Percentiles rank a stretch among this genome's conserved stretches.
Conservation (phyloP, 2,888 invertebrate species). For the Lycocerus yunnanus region DNA sequence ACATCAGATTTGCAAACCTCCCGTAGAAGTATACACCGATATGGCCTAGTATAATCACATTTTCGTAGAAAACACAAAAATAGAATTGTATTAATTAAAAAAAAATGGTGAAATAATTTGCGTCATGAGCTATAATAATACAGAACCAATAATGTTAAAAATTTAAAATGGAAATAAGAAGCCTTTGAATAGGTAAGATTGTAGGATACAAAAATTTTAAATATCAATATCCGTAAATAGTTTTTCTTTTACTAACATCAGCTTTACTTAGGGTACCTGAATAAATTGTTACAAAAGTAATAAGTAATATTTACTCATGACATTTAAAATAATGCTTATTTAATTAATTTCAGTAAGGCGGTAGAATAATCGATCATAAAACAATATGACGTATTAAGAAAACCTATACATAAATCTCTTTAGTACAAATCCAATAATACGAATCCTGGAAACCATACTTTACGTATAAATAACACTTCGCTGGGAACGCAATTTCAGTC, state of each 20-base stretch:
- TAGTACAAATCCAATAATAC: not conserved
- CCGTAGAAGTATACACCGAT: too few species aligned
- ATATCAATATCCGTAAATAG: not conserved
- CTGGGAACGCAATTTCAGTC: not conserved
- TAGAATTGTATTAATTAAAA: too few species aligned
- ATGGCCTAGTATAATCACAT: too few species aligned
- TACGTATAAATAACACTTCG: not conserved
- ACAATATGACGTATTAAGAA: not conserved
- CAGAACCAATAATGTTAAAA: not conserved
- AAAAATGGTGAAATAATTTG: not conserved
- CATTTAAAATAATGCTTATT: not conserved
- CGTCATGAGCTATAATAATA: not conserved
- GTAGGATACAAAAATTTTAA: too few species aligned
- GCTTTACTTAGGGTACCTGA: not conserved
- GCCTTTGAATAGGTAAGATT: not conserved
- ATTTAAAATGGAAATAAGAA: too few species aligned
- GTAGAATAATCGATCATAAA: not conserved
- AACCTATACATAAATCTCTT: slow-evolving; percentile 1
- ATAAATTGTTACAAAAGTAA: not conserved
- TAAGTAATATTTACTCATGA: not conserved
- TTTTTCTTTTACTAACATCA: not conserved
- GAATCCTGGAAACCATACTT: not conserved
- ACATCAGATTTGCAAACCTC: too few species aligned
- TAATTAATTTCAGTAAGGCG: not conserved
- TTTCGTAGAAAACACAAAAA: too few species aligned